Percentiles rank a stretch among this genome's conserved stretches.
Evolutionary conservation across 2,797 vertebrate genomes (phyloP).

Genomic region (Onychomys leucogaster): DNA sequence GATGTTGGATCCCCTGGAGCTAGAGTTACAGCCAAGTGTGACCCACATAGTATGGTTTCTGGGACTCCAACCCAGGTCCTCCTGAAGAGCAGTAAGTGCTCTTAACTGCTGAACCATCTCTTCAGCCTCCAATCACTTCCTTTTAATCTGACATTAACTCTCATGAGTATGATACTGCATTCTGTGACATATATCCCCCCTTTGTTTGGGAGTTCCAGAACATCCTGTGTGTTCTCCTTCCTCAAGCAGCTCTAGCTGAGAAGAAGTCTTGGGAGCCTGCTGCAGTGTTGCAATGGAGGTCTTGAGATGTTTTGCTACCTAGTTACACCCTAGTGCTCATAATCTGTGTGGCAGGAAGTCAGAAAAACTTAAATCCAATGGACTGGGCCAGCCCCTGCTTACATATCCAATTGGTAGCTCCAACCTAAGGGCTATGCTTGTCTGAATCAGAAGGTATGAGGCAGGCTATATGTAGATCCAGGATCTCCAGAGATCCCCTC

Average conservation of each 20-base stretch:
- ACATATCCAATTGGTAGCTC: background rate
- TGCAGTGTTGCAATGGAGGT: background rate
- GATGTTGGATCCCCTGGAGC: background rate
- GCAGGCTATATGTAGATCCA: background rate
- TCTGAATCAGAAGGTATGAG: background rate
- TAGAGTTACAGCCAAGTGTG: background rate
- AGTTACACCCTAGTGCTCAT: fast-evolving
- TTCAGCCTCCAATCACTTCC: background rate
- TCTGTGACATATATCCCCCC: background rate
- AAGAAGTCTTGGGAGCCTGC: background rate
- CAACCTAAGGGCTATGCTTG: background rate
- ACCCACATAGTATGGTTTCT: background rate
- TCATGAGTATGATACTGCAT: background rate
- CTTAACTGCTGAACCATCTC: background rate
- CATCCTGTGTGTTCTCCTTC: background rate
- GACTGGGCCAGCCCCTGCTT: background rate
- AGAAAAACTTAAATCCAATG: background rate
- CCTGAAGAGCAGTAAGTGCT: background rate
- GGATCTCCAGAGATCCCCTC: background rate
- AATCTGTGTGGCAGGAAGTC: background rate
- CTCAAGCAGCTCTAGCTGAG: background rate
- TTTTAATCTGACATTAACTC: background rate
- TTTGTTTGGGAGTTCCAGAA: background rate
- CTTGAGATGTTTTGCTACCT: fast-evolving
- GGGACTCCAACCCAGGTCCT: background rate